These are phyloP conservation scores for Brassicogethes aeneus DNA, from an alignment of 2,888 invertebrate genomes.

Conservation along the genomic window DNA sequence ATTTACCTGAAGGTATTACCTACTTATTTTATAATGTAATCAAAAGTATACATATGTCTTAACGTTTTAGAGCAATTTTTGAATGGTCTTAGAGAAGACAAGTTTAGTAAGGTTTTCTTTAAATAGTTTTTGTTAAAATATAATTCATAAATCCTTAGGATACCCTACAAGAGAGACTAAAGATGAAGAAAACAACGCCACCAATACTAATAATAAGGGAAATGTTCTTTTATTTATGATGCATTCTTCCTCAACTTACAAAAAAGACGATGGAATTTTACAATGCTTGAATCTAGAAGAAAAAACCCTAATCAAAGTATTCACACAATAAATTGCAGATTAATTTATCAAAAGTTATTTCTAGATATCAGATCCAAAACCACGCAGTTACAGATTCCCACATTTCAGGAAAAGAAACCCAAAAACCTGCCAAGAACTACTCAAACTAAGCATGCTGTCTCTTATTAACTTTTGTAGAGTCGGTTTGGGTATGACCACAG, in stretches of 20 bases:
- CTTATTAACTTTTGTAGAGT: constrained; percentile 27
- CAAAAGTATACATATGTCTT: too few relatives aligned
- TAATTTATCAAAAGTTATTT: too few relatives aligned
- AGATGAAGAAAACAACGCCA: too few relatives aligned
- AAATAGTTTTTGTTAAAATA: too few relatives aligned
- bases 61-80: too few relatives aligned
- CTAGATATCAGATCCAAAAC: neutral
- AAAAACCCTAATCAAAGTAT: constrained; percentile 7
- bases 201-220: neutral
- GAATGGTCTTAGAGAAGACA: too few relatives aligned
- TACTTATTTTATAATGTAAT: too few relatives aligned
- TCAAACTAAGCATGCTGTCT: constrained; percentile 20
- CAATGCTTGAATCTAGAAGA: constrained; percentile 12
- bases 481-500: constrained; percentile 28
- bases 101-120: too few relatives aligned
- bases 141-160: too few relatives aligned
- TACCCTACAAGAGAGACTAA: too few relatives aligned
- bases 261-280: neutral
- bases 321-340: neutral
- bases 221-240: constrained; percentile 20
- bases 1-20: too few relatives aligned
- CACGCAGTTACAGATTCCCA: neutral
- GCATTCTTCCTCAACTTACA: neutral
- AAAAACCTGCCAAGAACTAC: constrained; percentile 21
- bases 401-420: neutral